A percentile compares a stretch with the other conserved stretches of the same genome.
Conservation (phyloP, 1,140 invertebrate genomes). For the Euwallacea similis region DNA sequence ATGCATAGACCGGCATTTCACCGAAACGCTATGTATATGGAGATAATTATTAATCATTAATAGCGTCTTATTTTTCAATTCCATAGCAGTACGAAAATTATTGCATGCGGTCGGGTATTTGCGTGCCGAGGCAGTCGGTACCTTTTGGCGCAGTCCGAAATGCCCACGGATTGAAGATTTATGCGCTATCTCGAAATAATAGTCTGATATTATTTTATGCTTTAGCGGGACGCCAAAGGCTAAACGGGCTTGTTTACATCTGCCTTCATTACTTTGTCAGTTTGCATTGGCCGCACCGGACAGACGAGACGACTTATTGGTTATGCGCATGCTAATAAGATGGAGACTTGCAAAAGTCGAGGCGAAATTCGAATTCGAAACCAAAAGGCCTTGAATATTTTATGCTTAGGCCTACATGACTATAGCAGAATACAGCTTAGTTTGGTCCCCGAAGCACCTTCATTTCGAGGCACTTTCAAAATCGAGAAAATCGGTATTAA, state of each 20-base stretch:
- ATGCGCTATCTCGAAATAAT: conserved; percentile 44
- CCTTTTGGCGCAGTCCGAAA: conserved; percentile 31
- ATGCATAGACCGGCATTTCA: too few relatives aligned
- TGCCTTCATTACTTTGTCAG: conserved; percentile 42
- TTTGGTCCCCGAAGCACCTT: too few relatives aligned
- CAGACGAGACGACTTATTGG: conserved; percentile 6
- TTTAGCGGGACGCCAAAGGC: conserved; percentile 39
- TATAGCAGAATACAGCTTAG: too few relatives aligned
- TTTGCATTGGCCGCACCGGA: conserved; percentile 18
- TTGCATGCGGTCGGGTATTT: conserved; percentile 23
- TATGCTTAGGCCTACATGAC: too few relatives aligned
- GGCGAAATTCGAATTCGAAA: too few relatives aligned
- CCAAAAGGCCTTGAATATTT: too few relatives aligned
- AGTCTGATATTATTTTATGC: conserved; percentile 47
- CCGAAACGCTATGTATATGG: too few relatives aligned
- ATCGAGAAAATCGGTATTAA: too few relatives aligned
- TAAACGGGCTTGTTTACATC: conserved; percentile 43
- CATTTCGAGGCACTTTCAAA: too few relatives aligned
- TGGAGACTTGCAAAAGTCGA: too few relatives aligned
- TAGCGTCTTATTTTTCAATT: too few relatives aligned
- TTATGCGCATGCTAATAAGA: background rate
- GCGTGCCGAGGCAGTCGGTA: conserved; percentile 25
- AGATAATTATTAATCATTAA: too few relatives aligned
- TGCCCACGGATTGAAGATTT: conserved; percentile 43
- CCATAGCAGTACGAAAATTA: conserved; percentile 20